phyloP scores from a whole-genome alignment of 2,797 vertebrate species.

The Gambelia wislizenii region DNA sequence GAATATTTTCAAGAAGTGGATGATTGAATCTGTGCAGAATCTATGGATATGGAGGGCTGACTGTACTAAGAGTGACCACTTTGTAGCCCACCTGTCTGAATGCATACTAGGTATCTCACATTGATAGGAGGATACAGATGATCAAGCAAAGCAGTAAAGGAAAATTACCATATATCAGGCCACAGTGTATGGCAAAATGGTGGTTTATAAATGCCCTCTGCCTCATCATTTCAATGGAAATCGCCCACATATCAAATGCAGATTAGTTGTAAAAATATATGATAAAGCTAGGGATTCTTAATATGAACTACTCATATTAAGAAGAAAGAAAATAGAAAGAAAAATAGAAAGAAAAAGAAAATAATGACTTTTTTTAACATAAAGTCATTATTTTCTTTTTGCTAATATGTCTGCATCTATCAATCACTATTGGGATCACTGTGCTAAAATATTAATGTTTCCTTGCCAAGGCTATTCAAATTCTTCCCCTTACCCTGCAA shows the following conservation, averaged over 20 bases:
- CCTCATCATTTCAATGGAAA: neutral
- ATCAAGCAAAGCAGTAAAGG: neutral
- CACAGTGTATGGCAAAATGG: neutral
- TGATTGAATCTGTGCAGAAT: too few species aligned
- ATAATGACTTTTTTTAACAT: neutral
- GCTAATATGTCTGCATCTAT: neutral
- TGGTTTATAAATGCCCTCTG: neutral
- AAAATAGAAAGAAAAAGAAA: too few species aligned
- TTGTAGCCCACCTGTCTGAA: neutral
- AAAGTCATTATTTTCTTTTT: neutral
- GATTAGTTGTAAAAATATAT: neutral
- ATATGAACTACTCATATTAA: neutral
- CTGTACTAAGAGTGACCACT: neutral
- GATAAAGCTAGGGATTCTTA: neutral
- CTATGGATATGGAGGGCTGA: too few species aligned
- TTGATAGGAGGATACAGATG: neutral
- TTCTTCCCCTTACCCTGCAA: neutral
- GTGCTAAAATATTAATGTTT: neutral
- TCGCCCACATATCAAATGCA: neutral
- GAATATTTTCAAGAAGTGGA: too few species aligned
- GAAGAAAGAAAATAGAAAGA: too few species aligned
- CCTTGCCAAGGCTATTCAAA: neutral
- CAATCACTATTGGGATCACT: neutral
- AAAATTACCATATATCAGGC: neutral
- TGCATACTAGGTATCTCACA: neutral